These are phyloP conservation scores for Campylorhamphus procurvoides DNA, from an alignment of 2,113 vertebrate genomes.

Conservation along the genomic window DNA sequence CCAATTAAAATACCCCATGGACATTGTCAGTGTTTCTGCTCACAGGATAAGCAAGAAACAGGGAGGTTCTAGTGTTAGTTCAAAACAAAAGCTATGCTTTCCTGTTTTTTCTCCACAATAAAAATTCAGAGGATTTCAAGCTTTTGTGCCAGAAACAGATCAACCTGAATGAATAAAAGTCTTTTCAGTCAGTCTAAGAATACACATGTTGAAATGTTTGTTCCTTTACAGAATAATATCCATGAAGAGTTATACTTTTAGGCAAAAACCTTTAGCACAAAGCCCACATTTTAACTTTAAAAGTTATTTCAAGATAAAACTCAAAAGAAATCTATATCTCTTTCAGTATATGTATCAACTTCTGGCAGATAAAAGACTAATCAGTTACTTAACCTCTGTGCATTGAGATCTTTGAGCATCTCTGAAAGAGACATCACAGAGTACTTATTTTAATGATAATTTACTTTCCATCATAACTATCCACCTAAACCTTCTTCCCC, in stretches of 20 bases:
- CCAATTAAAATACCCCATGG: neutral
- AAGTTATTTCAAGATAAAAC: neutral
- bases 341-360: neutral
- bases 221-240: neutral
- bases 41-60: neutral
- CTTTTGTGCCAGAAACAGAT: neutral
- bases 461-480: neutral
- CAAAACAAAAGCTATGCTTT: neutral
- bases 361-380: neutral
- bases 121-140: neutral
- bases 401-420: neutral
- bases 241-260: neutral
- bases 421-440: neutral
- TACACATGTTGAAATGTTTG: neutral
- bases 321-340: neutral
- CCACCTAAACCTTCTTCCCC: neutral
- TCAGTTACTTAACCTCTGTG: neutral
- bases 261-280: neutral
- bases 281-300: neutral
- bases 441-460: neutral
- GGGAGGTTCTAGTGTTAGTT: neutral
- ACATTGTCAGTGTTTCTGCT: neutral
- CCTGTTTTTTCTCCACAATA: neutral
- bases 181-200: neutral
- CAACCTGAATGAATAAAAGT: neutral